These are phyloP conservation scores for Darevskia nairensis DNA, from an alignment of 2,797 vertebrate genomes.

Conservation along the genomic window DNA sequence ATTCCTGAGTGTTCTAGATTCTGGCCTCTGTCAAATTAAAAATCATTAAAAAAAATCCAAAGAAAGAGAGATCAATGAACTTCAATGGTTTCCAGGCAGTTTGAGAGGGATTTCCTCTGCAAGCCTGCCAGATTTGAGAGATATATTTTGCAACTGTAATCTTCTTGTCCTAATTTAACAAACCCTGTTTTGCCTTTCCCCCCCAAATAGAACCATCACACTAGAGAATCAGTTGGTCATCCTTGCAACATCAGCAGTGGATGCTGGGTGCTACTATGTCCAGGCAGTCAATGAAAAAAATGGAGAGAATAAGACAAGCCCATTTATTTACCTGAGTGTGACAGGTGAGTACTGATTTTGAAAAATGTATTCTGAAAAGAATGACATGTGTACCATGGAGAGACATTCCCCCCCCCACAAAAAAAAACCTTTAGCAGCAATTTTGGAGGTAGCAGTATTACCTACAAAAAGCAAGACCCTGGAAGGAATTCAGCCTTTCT, in stretches of 20 bases:
- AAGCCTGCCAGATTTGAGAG: neutral
- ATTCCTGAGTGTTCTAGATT: neutral
- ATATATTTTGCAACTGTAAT: neutral
- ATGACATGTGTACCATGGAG: neutral
- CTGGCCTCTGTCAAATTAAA: neutral
- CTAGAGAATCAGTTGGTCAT: conserved; percentile 86
- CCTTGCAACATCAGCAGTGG: conserved; percentile 69
- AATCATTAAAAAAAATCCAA: accelerated
- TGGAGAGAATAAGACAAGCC: conserved; percentile 87
- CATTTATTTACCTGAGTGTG: conserved; percentile 77
- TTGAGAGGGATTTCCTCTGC: neutral
- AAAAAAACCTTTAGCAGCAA: neutral
- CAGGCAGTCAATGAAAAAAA: conserved; percentile 87
- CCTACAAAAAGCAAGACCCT: neutral
- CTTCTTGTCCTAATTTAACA: neutral
- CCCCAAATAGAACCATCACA: conserved; percentile 80
- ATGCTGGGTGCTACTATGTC: conserved; percentile 82
- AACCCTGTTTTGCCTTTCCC: conserved; percentile 11
- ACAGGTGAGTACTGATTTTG: conserved; percentile 75
- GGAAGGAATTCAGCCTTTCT: neutral
- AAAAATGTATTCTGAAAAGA: accelerated
- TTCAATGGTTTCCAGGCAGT: accelerated
- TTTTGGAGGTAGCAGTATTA: no score
- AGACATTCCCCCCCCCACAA: neutral
- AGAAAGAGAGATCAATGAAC: neutral